Conservation (phyloP, 2,888 invertebrate species). For the Nowickia ferox region DNA sequence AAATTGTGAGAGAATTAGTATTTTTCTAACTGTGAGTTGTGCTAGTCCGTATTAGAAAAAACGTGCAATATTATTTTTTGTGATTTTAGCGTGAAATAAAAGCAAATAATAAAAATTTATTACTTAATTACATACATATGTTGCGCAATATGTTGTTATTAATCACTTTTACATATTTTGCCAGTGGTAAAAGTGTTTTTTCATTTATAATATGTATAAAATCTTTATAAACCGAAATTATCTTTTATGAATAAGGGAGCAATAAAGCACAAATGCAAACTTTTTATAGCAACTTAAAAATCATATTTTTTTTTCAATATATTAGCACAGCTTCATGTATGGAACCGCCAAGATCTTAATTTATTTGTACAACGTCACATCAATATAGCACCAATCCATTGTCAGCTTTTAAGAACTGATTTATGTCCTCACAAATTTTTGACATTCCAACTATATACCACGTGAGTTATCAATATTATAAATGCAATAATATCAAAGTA, state of each 20-base stretch:
- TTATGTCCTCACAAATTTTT: slow-evolving; percentile 77
- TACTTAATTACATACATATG: neutral
- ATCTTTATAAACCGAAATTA: too few relatives aligned
- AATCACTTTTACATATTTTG: slow-evolving; percentile 5
- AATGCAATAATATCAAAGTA: too few relatives aligned
- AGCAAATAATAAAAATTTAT: neutral
- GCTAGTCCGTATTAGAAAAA: slow-evolving; percentile 5
- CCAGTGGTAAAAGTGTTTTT: slow-evolving; percentile 36
- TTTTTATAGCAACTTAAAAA: slow-evolving; percentile 2
- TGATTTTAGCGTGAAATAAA: neutral
- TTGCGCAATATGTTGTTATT: slow-evolving; percentile 2
- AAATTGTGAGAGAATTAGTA: slow-evolving; percentile 63
- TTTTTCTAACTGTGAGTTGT: slow-evolving; percentile 43
- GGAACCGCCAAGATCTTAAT: slow-evolving; percentile 58
- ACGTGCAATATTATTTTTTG: neutral
- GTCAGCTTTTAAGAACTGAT: slow-evolving; percentile 75
- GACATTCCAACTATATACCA: slow-evolving; percentile 75
- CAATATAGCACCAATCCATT: slow-evolving; percentile 78
- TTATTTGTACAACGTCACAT: slow-evolving; percentile 73
- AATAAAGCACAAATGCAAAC: neutral
- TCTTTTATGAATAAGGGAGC: too few relatives aligned
- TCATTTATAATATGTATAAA: too few relatives aligned
- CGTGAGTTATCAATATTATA: too few relatives aligned
- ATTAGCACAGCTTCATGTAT: slow-evolving; percentile 44
- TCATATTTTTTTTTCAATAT: slow-evolving; percentile 15